Conservation (phyloP, 2,888 invertebrate genomes). For the Ecdyonurus torrentis region DNA sequence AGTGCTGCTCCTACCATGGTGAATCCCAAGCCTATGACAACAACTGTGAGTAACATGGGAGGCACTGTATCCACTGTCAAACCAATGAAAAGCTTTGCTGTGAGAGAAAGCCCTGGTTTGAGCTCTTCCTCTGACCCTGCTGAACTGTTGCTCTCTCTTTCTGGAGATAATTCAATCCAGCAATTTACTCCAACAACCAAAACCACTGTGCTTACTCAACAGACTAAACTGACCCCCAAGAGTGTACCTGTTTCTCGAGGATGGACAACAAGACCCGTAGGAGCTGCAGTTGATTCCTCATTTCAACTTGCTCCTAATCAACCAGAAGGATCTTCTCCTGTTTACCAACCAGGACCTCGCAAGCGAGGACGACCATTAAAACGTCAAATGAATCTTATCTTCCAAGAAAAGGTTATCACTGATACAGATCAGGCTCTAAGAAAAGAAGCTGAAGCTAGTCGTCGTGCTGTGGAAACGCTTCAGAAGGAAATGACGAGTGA, state of each 20-base stretch:
- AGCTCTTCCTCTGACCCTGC: conserved; percentile 17
- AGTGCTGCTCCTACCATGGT: background rate
- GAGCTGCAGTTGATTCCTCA: background rate
- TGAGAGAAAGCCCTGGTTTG: background rate
- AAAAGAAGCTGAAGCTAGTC: conserved; percentile 27
- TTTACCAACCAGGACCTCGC: conserved; percentile 8
- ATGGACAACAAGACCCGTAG: background rate
- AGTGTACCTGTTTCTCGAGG: background rate
- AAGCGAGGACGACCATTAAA: conserved; percentile 14
- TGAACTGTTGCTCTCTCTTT: conserved; percentile 20
- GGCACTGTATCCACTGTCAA: background rate
- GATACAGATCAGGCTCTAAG: conserved; percentile 14
- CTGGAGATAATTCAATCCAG: conserved; percentile 14
- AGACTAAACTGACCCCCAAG: conserved; percentile 7
- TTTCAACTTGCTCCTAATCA: background rate
- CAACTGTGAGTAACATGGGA: background rate
- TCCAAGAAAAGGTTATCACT: conserved; percentile 14
- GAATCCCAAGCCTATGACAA: background rate
- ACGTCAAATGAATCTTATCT: conserved; percentile 13
- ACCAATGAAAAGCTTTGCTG: background rate
- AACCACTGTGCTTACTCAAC: background rate
- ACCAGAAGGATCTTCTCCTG: background rate
- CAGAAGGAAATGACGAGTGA: conserved; percentile 24
- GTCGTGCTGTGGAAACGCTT: conserved; percentile 27
- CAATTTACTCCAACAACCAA: conserved; percentile 6